Evolutionary conservation across 2,113 vertebrate genomes (phyloP).

Genomic region (Sceloporus undulatus): DNA sequence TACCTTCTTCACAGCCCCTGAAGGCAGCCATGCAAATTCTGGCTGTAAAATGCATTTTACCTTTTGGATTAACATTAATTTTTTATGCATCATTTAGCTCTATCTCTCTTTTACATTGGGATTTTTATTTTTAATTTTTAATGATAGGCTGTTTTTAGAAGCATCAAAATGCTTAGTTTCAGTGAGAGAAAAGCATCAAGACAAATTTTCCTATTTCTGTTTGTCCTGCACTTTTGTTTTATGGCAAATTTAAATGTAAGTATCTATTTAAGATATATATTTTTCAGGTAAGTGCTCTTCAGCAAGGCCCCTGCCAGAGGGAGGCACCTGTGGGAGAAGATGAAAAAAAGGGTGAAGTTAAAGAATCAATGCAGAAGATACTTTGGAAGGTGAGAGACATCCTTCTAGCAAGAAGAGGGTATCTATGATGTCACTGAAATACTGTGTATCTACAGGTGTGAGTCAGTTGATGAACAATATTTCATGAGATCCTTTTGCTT

Average conservation of each 20-base stretch:
- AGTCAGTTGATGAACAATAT: not conserved
- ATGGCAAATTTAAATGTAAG: not conserved
- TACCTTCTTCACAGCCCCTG: too few species aligned
- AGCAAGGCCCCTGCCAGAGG: constrained; percentile 63
- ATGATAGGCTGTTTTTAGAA: not conserved
- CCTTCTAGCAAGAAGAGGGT: not conserved
- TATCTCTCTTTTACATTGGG: too few species aligned
- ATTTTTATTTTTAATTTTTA: not conserved
- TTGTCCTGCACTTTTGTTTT: not conserved
- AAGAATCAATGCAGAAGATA: constrained; percentile 67
- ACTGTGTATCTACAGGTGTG: not conserved
- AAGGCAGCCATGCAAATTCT: too few species aligned
- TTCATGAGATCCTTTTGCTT: not conserved
- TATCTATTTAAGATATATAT: constrained; percentile 14
- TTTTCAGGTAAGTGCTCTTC: constrained; percentile 75
- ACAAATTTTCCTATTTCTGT: not conserved
- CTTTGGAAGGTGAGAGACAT: constrained; percentile 79
- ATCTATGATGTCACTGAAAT: not conserved
- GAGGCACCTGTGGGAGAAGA: constrained; percentile 69
- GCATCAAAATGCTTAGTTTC: not conserved
- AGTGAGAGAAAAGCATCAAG: not conserved
- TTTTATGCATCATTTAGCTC: too few species aligned
- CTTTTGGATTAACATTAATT: too few species aligned
- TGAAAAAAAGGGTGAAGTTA: constrained; percentile 62
- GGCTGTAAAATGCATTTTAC: too few species aligned